Evolutionary conservation across 2,113 vertebrate species (phyloP).

Genomic region (Leucosticte australis): DNA sequence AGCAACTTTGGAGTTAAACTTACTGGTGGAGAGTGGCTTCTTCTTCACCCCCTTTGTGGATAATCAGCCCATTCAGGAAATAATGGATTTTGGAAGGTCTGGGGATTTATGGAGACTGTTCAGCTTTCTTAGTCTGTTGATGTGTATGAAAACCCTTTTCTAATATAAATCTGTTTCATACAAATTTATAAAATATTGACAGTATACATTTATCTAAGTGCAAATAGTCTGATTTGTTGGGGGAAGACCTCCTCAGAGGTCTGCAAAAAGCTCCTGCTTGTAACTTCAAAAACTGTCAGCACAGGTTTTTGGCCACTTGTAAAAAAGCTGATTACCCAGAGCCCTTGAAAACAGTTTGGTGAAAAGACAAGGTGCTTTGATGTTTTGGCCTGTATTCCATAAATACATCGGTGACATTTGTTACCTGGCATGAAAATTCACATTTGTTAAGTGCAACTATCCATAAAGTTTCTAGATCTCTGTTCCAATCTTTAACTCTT

Average conservation of each 20-base stretch:
- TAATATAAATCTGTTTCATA: neutral
- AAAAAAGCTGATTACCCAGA: neutral
- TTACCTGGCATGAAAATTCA: neutral
- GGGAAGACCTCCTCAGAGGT: neutral
- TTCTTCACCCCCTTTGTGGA: rapidly evolving
- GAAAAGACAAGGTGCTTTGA: neutral
- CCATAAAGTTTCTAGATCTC: neutral
- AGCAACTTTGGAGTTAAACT: neutral
- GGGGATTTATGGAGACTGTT: neutral
- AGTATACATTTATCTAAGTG: rapidly evolving
- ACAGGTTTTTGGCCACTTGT: neutral
- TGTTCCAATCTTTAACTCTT: rapidly evolving
- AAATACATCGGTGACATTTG: rapidly evolving
- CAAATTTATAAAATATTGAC: rapidly evolving
- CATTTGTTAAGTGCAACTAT: rapidly evolving
- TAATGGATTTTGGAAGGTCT: neutral
- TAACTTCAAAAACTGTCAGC: neutral
- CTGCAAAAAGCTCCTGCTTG: neutral
- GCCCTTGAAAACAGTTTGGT: neutral
- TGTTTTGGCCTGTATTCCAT: neutral
- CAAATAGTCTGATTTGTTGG: neutral
- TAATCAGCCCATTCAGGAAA: rapidly evolving
- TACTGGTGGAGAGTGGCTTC: neutral
- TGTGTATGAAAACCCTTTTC: neutral
- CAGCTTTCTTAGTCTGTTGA: rapidly evolving